A percentile compares a stretch with the other conserved stretches of the same genome.
These are phyloP conservation scores for Crocodylus rhombifer DNA, from an alignment of 2,797 vertebrate genomes.

Conservation along the genomic window DNA sequence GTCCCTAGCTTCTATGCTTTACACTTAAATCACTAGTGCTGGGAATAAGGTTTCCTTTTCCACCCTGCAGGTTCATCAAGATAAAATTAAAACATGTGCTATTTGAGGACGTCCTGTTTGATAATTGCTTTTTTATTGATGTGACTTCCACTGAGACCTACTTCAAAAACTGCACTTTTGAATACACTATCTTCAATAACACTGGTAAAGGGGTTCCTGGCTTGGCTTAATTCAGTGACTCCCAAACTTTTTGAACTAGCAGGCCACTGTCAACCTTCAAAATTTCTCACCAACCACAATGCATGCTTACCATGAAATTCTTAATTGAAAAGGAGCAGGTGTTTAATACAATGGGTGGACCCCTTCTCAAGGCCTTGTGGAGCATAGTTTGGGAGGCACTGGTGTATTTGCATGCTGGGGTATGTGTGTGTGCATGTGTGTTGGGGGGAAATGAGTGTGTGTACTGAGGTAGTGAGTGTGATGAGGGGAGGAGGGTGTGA, in stretches of 20 bases:
- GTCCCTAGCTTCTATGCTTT: background rate
- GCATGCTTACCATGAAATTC: too few species aligned
- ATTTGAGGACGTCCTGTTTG: conserved; percentile 93
- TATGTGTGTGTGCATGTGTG: background rate
- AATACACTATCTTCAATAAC: conserved; percentile 91
- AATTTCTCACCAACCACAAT: too few species aligned
- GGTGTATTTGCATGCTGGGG: too few species aligned
- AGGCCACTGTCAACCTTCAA: too few species aligned
- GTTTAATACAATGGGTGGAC: too few species aligned
- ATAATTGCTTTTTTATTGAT: conserved; percentile 96
- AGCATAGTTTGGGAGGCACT: too few species aligned
- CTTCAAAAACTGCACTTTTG: conserved; percentile 96
- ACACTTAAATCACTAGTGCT: background rate
- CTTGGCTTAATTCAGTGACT: background rate
- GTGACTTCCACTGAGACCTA: conserved; percentile 92
- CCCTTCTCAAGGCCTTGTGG: too few species aligned
- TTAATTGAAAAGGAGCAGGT: too few species aligned
- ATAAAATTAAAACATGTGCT: conserved; percentile 96
- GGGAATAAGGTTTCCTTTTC: conserved; percentile 15
- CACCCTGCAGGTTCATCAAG: conserved; percentile 87
- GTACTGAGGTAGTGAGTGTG: background rate
- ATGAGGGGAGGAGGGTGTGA: background rate
- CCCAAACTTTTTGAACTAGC: too few species aligned
- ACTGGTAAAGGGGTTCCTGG: conserved; percentile 84
- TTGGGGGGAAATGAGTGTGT: background rate